Percentiles rank a stretch among this genome's conserved stretches.
Conservation (phyloP, 2,888 invertebrate genomes). For the Chrysina gloriosa region DNA sequence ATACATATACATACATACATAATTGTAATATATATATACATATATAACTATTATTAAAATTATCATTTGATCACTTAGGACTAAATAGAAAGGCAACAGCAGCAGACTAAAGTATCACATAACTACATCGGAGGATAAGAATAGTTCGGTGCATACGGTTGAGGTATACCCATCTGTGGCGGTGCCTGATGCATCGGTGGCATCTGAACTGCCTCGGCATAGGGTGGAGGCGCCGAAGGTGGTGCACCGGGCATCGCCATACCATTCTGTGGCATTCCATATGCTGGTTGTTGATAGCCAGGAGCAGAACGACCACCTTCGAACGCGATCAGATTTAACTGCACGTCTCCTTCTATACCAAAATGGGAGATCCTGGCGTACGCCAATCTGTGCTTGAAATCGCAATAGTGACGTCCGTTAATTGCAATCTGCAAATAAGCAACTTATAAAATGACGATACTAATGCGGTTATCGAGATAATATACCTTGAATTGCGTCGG, state of each 20-base stretch:
- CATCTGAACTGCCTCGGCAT: conserved; percentile 33
- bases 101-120: neutral
- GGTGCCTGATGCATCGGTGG: conserved; percentile 26
- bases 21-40: neutral
- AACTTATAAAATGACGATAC: neutral
- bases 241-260: conserved; percentile 29
- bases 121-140: conserved; percentile 39
- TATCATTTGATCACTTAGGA: conserved; percentile 2
- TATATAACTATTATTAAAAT: neutral
- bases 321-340: conserved; percentile 73
- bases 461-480: neutral
- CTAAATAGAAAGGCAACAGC: conserved; percentile 26
- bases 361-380: conserved; percentile 74
- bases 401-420: conserved; percentile 83
- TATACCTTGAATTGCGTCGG: conserved; percentile 55
- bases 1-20: no score
- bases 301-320: conserved; percentile 65
- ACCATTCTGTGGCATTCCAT: conserved; percentile 24
- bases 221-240: conserved; percentile 41
- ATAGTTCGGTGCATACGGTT: conserved; percentile 27
- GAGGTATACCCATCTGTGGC: conserved; percentile 37
- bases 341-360: conserved; percentile 80
- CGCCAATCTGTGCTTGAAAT: conserved; percentile 80
- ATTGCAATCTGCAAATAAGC: conserved; percentile 73
- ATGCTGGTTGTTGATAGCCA: conserved; percentile 28